Conservation (phyloP, 1,140 invertebrate species). For the Platyscapa corneri region DNA sequence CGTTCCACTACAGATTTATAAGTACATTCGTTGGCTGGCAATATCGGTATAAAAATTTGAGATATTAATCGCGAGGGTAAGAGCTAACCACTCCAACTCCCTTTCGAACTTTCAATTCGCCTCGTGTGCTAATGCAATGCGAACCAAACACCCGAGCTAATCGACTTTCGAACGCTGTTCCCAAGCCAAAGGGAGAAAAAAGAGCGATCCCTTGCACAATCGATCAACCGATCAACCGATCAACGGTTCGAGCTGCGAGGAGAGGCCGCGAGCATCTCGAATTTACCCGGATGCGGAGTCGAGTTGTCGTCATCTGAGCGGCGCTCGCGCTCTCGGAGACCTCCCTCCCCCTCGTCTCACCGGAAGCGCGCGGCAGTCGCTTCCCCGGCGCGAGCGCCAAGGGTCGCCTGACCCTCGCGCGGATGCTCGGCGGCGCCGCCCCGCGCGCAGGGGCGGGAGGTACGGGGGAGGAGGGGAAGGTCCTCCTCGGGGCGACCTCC, state of each 20-base stretch:
- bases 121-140: background rate
- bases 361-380: background rate
- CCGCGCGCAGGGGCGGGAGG: background rate
- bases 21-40: background rate
- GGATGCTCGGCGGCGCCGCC: background rate
- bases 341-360: too few relatives aligned
- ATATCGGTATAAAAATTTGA: background rate
- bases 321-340: too few relatives aligned
- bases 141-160: background rate
- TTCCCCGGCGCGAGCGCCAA: too few relatives aligned
- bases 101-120: background rate
- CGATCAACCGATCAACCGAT: too few relatives aligned
- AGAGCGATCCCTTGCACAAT: background rate
- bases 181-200: background rate
- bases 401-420: constrained; percentile 34
- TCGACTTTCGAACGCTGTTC: background rate
- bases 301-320: too few relatives aligned
- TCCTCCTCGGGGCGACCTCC: constrained; percentile 36
- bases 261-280: too few relatives aligned
- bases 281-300: background rate
- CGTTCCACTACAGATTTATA: background rate
- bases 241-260: too few relatives aligned
- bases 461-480: constrained; percentile 8
- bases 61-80: background rate
- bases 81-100: background rate